phyloP scores from a whole-genome alignment of 2,888 invertebrate species.

The Troglohyphantes excavatus region DNA sequence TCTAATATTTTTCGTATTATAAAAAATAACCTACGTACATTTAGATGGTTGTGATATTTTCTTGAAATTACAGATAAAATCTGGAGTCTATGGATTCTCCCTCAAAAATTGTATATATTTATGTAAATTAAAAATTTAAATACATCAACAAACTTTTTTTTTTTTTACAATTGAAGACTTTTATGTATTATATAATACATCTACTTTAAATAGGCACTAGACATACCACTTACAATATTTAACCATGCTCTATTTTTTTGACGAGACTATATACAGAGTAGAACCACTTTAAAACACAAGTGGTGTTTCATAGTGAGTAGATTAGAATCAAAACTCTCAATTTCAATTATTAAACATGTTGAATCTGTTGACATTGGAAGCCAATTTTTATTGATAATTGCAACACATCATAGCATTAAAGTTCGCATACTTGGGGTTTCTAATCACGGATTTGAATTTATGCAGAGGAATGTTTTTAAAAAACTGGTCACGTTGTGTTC shows the following conservation, averaged over 20 bases:
- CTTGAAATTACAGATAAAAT: not conserved
- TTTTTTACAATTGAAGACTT: conserved; percentile 12
- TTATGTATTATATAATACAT: conserved; percentile 2
- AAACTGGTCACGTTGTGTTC: no score
- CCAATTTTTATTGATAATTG: no score
- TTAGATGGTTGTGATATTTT: not conserved
- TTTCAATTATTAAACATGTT: no score
- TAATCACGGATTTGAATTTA: no score
- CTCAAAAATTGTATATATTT: conserved; percentile 8
- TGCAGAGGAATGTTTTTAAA: no score
- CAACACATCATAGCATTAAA: no score
- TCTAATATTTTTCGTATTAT: not conserved
- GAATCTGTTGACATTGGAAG: no score
- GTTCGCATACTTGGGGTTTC: no score
- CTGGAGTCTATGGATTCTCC: not conserved
- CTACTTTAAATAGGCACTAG: conserved; percentile 59
- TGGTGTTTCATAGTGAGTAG: not conserved
- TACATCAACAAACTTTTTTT: conserved; percentile 42
- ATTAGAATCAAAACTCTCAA: no score
- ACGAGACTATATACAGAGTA: conserved; percentile 29
- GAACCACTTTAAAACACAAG: not conserved
- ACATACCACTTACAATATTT: conserved; percentile 32
- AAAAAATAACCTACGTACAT: conserved; percentile 22
- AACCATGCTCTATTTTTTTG: not conserved
- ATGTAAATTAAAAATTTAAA: conserved; percentile 52